Conservation (phyloP, 2,888 invertebrate species). For the Dynastes maya region DNA sequence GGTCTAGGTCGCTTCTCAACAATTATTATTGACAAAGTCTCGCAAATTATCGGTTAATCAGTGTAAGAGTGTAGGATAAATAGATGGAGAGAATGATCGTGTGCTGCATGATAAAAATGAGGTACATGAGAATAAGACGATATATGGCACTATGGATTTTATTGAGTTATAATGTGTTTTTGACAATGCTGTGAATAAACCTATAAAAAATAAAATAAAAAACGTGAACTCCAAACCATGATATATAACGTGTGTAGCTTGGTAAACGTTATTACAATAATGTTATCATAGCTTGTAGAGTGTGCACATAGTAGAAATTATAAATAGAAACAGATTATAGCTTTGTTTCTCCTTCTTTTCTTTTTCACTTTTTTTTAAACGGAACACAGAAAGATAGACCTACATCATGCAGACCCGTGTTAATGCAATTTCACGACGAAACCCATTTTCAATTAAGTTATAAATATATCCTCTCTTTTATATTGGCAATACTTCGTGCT, state of each 20-base stretch:
- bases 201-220: constrained; percentile 57
- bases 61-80: constrained; percentile 35
- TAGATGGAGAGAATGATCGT: constrained; percentile 30
- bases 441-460: constrained; percentile 46
- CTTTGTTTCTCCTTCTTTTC: constrained; percentile 7
- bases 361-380: neutral
- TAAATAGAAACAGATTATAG: constrained; percentile 47
- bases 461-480: constrained; percentile 10
- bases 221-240: constrained; percentile 65
- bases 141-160: constrained; percentile 72
- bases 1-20: no score
- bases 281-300: constrained; percentile 58
- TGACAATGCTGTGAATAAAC: constrained; percentile 69
- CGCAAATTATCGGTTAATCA: neutral
- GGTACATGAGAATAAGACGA: constrained; percentile 58
- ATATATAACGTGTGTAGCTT: constrained; percentile 55
- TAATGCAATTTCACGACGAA: constrained; percentile 51
- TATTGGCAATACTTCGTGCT: constrained; percentile 3
- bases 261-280: constrained; percentile 48
- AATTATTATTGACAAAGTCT: no score
- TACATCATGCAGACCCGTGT: constrained; percentile 57
- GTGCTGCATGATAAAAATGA: constrained; percentile 49
- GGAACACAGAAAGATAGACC: constrained; percentile 53
- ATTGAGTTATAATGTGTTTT: constrained; percentile 70
- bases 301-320: constrained; percentile 52